A percentile compares a stretch with the other conserved stretches of the same genome.
These are phyloP conservation scores for Oxygymnocypris stewartii DNA, from an alignment of 2,113 vertebrate species.

Conservation along the genomic window DNA sequence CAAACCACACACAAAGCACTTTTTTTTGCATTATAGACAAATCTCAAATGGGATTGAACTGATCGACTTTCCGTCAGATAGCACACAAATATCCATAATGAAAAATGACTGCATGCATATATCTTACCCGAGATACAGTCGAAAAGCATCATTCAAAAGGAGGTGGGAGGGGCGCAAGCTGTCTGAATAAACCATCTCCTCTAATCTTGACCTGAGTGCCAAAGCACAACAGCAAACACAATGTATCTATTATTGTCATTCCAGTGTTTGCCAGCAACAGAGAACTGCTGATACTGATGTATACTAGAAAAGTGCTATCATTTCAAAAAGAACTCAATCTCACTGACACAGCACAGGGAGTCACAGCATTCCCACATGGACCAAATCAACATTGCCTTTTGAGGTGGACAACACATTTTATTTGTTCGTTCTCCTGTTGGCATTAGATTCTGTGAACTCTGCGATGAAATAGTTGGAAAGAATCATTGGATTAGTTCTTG, in stretches of 20 bases:
- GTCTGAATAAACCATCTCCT: conserved; percentile 32
- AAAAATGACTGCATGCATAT: conserved; percentile 8
- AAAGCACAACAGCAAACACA: conserved; percentile 31
- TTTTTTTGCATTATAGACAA: conserved; percentile 18
- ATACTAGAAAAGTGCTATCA: conserved; percentile 20
- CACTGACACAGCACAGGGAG: conserved; percentile 25
- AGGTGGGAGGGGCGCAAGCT: conserved; percentile 11
- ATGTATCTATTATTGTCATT: conserved; percentile 24
- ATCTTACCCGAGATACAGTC: neutral
- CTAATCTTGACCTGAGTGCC: conserved; percentile 40
- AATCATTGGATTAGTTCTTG: neutral
- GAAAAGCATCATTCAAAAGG: neutral
- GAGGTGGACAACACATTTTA: neutral
- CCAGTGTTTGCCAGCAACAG: conserved; percentile 22
- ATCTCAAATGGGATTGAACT: neutral
- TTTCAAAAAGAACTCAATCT: conserved; percentile 44
- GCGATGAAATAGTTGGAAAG: conserved; percentile 60
- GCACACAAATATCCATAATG: conserved; percentile 24
- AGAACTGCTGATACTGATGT: conserved; percentile 37
- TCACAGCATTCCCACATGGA: neutral
- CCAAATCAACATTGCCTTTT: conserved; percentile 16
- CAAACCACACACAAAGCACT: neutral
- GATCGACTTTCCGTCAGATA: conserved; percentile 15
- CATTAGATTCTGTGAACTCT: conserved; percentile 29
- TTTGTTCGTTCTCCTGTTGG: neutral